Conservation (phyloP, 1,140 invertebrate species). For the Fopius arisanus region DNA sequence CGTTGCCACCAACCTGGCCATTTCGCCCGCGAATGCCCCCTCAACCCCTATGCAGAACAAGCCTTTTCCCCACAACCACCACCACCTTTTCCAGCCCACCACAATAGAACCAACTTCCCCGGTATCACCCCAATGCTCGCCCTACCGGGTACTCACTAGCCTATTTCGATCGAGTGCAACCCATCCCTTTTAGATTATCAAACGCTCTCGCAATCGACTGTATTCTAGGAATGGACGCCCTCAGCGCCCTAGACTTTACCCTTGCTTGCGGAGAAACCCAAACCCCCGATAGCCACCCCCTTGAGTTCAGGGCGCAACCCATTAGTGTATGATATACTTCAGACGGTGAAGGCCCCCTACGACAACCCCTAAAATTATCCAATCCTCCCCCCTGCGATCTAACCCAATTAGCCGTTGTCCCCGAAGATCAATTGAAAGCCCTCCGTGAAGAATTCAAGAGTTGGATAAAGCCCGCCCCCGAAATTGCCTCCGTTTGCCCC, state of each 20-base stretch:
- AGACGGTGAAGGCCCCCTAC: not conserved
- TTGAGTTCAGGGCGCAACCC: not conserved
- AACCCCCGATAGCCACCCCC: not conserved
- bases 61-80: too few relatives aligned
- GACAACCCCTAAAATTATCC: not conserved
- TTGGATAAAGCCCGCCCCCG: not conserved
- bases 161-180: not conserved
- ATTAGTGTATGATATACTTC: not conserved
- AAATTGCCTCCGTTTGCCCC: not conserved
- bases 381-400: not conserved
- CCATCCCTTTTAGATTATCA: not conserved
- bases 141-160: not conserved
- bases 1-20: too few relatives aligned
- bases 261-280: not conserved
- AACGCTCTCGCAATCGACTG: not conserved
- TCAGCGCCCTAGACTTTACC: not conserved
- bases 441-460: not conserved
- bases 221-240: not conserved
- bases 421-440: not conserved
- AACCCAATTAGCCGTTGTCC: not conserved
- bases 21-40: too few relatives aligned
- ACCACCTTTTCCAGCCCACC: too few relatives aligned
- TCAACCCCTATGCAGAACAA: too few relatives aligned
- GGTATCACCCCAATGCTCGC: too few relatives aligned
- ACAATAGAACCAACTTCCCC: too few relatives aligned